Evolutionary conservation across 2,888 invertebrate species (phyloP), one percentile per base, ranked within the genome.

Genomic region (Lasioglossum marginatum): DNA sequence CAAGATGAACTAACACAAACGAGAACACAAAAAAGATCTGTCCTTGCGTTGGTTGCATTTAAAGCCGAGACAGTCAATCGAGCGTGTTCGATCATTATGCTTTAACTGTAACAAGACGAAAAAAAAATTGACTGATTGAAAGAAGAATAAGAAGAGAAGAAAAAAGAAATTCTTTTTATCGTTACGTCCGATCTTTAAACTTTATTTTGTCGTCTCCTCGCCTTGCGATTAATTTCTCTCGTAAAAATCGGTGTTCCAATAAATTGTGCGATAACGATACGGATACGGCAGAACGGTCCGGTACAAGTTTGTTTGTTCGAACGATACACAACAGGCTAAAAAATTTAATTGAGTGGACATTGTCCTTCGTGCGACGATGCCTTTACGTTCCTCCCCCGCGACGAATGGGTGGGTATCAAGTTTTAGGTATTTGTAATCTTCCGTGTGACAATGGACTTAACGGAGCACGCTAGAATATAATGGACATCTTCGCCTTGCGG

Each of bases 151-250:
- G 63, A 63, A 63, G 16, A 63, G 27, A 66, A 4, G 23, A 66
- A 66, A 82, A 84, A 85, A 86, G 82, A 78, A 86, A 84, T 88
- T 83, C 82, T 82, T 87, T 90, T 88, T 85, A 88, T 78, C 86
- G 82, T 89, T 90, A 86, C 75, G 76, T 60, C 57, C 77, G 68
- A 79, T 79, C 68, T 83, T 57, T 76, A 63, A 40, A 60, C 37
- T 66, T 82, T 79, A 75, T 71, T 34, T 77, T 81, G 73, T 76
- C 79, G 57, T 87, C 52, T 83, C 79, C 82, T 75, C 70, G 27
- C 66, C 74, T 79, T 27, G 34, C 60, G 48, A 74, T 40, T 57
- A 70, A 71, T 52, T 76, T 68, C n/a, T 31, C 48, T 60, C 31
- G 52, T 73, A 34, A 79, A 34, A 16, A 76, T 73, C 63, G 19